Evolutionary conservation across 2,113 vertebrate species (phyloP).

Genomic region (Dissostichus mawsoni): DNA sequence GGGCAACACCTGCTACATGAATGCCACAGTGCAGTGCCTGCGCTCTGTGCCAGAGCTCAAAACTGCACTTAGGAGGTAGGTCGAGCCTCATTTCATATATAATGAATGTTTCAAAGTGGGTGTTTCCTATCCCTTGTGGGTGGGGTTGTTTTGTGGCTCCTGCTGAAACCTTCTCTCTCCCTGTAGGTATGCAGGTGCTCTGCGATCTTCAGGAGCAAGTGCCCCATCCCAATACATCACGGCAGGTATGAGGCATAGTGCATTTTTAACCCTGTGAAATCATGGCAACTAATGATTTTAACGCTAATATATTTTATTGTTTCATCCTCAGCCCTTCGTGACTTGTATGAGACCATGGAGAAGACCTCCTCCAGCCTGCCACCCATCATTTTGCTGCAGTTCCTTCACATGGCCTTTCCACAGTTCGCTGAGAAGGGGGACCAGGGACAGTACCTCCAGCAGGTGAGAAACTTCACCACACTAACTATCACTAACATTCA

Average conservation of each 20-base stretch:
- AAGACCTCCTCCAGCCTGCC: conserved; percentile 99
- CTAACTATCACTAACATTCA: neutral
- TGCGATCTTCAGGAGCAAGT: conserved; percentile 95
- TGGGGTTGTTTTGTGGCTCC: neutral
- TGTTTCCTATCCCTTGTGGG: neutral
- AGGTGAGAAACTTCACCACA: conserved; percentile 83
- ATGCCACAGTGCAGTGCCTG: conserved; percentile 98
- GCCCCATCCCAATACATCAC: conserved; percentile 98
- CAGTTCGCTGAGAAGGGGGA: conserved; percentile 99
- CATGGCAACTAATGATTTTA: neutral
- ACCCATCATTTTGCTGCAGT: conserved; percentile 98
- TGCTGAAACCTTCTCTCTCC: conserved; percentile 30
- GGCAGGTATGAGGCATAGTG: conserved; percentile 87
- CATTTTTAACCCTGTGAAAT: neutral
- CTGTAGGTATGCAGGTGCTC: conserved; percentile 92
- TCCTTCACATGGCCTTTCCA: conserved; percentile 99
- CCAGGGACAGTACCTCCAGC: conserved; percentile 98
- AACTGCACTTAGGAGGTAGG: conserved; percentile 92
- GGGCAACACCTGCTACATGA: conserved; percentile 99
- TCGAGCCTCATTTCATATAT: neutral
- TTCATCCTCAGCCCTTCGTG: conserved; percentile 91
- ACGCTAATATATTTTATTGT: conserved; percentile 23
- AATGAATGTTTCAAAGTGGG: neutral
- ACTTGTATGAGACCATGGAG: conserved; percentile 99
- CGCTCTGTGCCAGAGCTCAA: conserved; percentile 98